Conservation (phyloP, 2,888 invertebrate genomes). For the Archips crataeganus region DNA sequence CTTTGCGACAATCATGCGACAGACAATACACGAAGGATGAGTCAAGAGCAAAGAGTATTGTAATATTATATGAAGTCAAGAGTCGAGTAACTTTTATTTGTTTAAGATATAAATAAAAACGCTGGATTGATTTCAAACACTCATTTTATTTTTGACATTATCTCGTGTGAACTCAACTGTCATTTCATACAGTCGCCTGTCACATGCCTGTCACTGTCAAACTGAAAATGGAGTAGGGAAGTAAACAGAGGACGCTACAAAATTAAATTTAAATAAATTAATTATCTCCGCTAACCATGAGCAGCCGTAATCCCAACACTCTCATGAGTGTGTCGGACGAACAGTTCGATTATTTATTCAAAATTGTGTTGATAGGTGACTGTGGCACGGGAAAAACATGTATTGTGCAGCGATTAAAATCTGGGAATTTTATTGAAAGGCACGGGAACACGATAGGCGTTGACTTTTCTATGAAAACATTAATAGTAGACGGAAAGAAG, state of each 20-base stretch:
- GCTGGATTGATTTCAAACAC: background rate
- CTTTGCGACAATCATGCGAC: no score
- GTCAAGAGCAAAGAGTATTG: no score
- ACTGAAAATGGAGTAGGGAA: slow-evolving; percentile 38
- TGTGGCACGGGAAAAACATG: slow-evolving; percentile 97
- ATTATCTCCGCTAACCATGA: slow-evolving; percentile 83
- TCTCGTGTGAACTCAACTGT: background rate
- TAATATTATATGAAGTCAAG: no score
- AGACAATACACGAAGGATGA: no score
- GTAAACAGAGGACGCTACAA: slow-evolving; percentile 30
- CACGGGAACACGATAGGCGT: slow-evolving; percentile 99
- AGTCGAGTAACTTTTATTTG: no score
- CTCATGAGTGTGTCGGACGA: slow-evolving; percentile 92
- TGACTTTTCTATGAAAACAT: slow-evolving; percentile 99
- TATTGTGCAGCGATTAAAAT: slow-evolving; percentile 97
- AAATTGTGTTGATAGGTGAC: slow-evolving; percentile 97
- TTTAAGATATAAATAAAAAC: slow-evolving; percentile 22
- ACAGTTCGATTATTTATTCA: slow-evolving; percentile 97
- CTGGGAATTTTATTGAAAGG: slow-evolving; percentile 97
- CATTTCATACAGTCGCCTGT: no score
- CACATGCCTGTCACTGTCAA: background rate
- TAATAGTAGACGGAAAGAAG: slow-evolving; percentile 96
- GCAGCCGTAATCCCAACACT: slow-evolving; percentile 90
- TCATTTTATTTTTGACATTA: background rate
- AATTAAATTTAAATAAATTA: slow-evolving; percentile 37